Evolutionary conservation across 1,140 invertebrate species (phyloP), one percentile per base, ranked within the genome.

Genomic region (Calephelis nemesis): DNA sequence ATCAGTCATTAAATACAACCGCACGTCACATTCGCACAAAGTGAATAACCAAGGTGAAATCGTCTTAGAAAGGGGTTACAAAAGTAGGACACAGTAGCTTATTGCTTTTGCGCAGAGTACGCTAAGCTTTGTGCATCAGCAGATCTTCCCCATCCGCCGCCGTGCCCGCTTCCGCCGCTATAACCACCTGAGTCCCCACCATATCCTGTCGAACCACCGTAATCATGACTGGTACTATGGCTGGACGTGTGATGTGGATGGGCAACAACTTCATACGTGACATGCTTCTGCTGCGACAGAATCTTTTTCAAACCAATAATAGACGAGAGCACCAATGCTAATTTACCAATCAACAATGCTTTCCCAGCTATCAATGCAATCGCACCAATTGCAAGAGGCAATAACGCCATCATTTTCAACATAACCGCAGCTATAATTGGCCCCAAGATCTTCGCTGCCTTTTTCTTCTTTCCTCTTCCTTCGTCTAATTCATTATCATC

Each of bases 331-430:
- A 97, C 95, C 63, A 97, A 92, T 5, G 96, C 96, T 75, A 97
- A 94, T 87, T 97, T 97, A 77, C 96, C 96, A 74, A 97, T 95
- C 66, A 97, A 84, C 75, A 97, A 92, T 63, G 96, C 96, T 85
- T 97, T 97, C 68, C 96, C 96, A 52, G 96, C 96, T 74, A 97
- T 96, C 71, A 97, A 85, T 11, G 96, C 96, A 71, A 97, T 96
- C 47, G 94, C 95, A 42, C 95, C 96, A 8, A 97, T 93, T 1
- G 96, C 94, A 62, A 97, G 83, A 5, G 96, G 96, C 71, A 96
- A 88, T 13, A 97, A 87, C 30, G 96, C 95, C 73, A 96, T 96
- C 68, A 95, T 94, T 87, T 97, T 97, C 78, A 97, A 83, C 11
- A 95, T 95, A 60, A 96, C 83, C 58, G 95, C 94, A 75, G 95